A percentile compares a stretch with the other conserved stretches of the same genome.
Conservation (phyloP, 2,113 vertebrate genomes). For the Tapirus terrestris region DNA sequence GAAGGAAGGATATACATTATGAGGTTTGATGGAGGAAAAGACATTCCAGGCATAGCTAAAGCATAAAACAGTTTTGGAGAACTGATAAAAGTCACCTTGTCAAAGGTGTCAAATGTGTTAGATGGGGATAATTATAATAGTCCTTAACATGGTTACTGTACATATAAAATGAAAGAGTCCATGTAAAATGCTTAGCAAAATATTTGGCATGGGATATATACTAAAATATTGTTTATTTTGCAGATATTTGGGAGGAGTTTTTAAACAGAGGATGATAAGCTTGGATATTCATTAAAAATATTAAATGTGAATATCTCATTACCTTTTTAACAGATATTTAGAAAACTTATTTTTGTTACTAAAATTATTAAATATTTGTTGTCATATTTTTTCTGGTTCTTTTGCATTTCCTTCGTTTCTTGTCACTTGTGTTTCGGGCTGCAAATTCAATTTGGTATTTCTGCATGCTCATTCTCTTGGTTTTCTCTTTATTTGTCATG, state of each 20-base stretch:
- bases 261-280: not conserved
- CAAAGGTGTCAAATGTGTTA: not conserved
- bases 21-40: not conserved
- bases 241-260: not conserved
- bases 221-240: slow-evolving; percentile 30
- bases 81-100: not conserved
- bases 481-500: too few relatives aligned
- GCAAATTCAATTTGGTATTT: too few relatives aligned
- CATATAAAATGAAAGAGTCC: not conserved
- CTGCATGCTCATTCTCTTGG: too few relatives aligned
- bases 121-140: not conserved
- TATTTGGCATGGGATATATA: not conserved
- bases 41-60: not conserved
- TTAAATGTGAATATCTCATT: not conserved
- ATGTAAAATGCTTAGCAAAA: not conserved
- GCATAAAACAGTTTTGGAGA: not conserved
- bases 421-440: too few relatives aligned
- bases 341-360: not conserved
- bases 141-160: not conserved
- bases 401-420: too few relatives aligned
- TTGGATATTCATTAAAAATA: not conserved
- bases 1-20: not conserved
- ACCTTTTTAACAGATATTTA: not conserved
- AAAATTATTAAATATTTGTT: slow-evolving; percentile 11
- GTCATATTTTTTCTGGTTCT: not conserved